These are phyloP conservation scores for Ceratoteleas bidentatus DNA, from an alignment of 1,140 invertebrate genomes.

Conservation along the genomic window DNA sequence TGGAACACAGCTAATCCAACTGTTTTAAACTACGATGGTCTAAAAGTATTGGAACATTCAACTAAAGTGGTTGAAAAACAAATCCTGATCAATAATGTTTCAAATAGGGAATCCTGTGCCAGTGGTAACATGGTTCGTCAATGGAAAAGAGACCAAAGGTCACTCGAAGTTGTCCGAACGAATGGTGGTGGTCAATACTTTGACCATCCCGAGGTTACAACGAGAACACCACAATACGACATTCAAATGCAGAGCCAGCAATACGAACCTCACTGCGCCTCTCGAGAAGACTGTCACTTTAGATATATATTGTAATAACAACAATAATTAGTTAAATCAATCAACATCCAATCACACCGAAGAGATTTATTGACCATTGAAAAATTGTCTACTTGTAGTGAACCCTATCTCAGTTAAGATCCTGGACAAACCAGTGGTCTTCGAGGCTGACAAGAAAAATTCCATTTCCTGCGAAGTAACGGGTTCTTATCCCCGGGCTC, in stretches of 20 bases:
- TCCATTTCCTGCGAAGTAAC: constrained; percentile 88
- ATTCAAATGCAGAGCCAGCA: constrained; percentile 92
- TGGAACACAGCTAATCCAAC: too few species aligned
- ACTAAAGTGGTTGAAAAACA: background rate
- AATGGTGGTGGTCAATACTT: constrained; percentile 89
- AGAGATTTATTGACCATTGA: too few species aligned
- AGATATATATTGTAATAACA: constrained; percentile 89
- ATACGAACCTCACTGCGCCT: constrained; percentile 91
- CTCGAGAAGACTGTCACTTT: constrained; percentile 89
- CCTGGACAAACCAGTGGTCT: background rate
- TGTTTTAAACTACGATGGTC: too few species aligned
- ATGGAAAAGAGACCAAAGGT: constrained; percentile 84
- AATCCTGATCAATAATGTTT: background rate
- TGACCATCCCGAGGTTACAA: constrained; percentile 87
- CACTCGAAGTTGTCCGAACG: constrained; percentile 82
- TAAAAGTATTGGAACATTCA: too few species aligned
- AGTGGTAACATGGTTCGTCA: constrained; percentile 89
- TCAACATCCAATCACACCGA: too few species aligned
- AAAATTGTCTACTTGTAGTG: too few species aligned
- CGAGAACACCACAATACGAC: constrained; percentile 90
- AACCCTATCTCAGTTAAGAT: too few species aligned
- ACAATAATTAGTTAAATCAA: background rate
- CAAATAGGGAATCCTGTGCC: constrained; percentile 89
- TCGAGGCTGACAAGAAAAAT: constrained; percentile 76
- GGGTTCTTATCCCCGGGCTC: constrained; percentile 92